phyloP scores from a whole-genome alignment of 2,797 vertebrate species.

The Sorex maritimensis region DNA sequence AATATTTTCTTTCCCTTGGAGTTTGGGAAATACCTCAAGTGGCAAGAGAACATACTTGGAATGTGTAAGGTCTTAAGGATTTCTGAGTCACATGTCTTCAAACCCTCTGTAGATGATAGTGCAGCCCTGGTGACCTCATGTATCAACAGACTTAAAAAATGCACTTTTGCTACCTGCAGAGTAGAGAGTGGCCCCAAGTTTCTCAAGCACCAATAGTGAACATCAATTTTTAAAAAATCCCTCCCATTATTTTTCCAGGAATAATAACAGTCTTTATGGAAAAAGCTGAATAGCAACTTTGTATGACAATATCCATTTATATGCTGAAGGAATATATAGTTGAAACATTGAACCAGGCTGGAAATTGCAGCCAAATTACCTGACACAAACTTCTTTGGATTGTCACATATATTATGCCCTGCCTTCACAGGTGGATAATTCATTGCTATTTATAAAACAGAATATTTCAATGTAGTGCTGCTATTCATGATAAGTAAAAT shows the following conservation, averaged over 20 bases:
- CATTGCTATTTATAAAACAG: conserved; percentile 51
- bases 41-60: too few species aligned
- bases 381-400: conserved; percentile 42
- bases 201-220: background rate
- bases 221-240: background rate
- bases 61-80: too few species aligned
- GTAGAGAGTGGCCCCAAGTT: too few species aligned
- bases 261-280: background rate
- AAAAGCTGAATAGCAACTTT: conserved; percentile 1
- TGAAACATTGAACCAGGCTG: background rate
- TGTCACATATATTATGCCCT: conserved; percentile 31
- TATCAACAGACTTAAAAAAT: too few species aligned
- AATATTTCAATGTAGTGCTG: conserved; percentile 58
- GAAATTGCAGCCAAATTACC: conserved; percentile 69
- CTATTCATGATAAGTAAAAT: too few species aligned
- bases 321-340: conserved; percentile 21
- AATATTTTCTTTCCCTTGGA: background rate
- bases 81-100: too few species aligned
- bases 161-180: too few species aligned
- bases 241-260: background rate
- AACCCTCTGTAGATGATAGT: too few species aligned
- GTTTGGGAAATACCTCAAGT: too few species aligned
- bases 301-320: conserved; percentile 31
- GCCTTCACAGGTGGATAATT: conserved; percentile 47
- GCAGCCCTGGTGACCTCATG: too few species aligned